Base-by-base conservation (phyloP, 2,888 invertebrate species). In the Clivina fossor region DNA sequence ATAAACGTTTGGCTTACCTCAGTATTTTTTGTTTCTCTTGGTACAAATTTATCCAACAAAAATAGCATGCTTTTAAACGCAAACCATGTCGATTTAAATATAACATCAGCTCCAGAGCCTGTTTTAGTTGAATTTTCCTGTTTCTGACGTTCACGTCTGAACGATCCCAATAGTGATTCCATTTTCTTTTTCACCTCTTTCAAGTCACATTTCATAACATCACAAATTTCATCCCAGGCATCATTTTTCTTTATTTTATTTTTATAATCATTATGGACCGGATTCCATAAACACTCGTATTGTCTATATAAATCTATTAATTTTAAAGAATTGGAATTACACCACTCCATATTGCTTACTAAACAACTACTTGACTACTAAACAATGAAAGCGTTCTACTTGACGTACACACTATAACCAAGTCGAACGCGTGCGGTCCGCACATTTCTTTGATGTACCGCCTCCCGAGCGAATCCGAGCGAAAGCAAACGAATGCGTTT, bases 291-390 rank as follows among this genome's bases (percentile, higher is more conserved):
- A 9, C 54, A n/a, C 7, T 41, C 43, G 18, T 37, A 40, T 40
- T 53, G 48, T 22, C 50, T 16, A 26, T 60, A 61, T 28, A 56
- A 53, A 11, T 58, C 57, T 7, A 60, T 54, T 7, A 61, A 46
- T 15, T 19, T 3, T 13, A 61, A 15, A 28, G 38, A 33, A 7
- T 13, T 16, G 20, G 47, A 43, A 20, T 46, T 55, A 22, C 37
- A 40, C 61, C 61, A 61, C 40, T 61, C 60, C 33, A 33, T 33
- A n/a, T n/a, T n/a, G n/a, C n/a, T n/a, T n/a, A n/a, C n/a, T n/a
- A n/a, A n/a, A n/a, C n/a, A n/a, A n/a, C n/a, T n/a, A n/a, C n/a
- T n/a, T n/a, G n/a, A n/a, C n/a, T n/a, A n/a, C n/a, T n/a, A n/a
- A n/a, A n/a, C n/a, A n/a, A n/a, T n/a, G n/a, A n/a, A n/a, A n/a